Base-by-base conservation (phyloP, 1,140 invertebrate genomes). In the Protaetia brevitarsis region DNA sequence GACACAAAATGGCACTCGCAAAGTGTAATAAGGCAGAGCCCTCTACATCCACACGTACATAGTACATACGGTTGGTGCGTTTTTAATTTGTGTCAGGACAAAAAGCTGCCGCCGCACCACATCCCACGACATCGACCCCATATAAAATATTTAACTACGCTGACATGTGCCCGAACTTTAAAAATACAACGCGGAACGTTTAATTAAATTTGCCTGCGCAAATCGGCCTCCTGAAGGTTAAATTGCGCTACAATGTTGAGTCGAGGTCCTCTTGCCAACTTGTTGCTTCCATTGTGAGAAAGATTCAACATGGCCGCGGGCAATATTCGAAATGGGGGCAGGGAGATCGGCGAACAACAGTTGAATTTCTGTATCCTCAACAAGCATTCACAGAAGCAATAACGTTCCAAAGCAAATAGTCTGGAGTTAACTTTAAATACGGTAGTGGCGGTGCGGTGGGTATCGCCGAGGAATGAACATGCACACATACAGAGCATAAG, bases 251-350 rank as follows among this genome's bases (percentile, higher is more conserved):
- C 19, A 51, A 19, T 51, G 19, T 51, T 19, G 41, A 13, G 23
- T 45, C 3, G 41, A 45, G 41, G 16, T 19, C 41, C 41, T 19
- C 19, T 51, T 51, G 41, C 21, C 41, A 51, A 51, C 41, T 51
- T 51, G 41, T 51, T 51, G 41, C 41, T 51, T 51, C 41, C 41
- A 51, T 51, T 51, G 41, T 51, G 19, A n/a, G n/a, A 51, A 51
- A 51, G 41, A 51, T 51, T 51, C 41, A 51, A 51, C 41, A 51
- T 51, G 41, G 41, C 41, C 41, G 41, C 26, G 6, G 41, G 41
- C 41, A 26, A 51, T 8, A 51, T 51, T 51, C 41, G 21, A 51
- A 51, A 19, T 10, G 41, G 41, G 2, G 31, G 31, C 31, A 19
- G 41, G 41, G 41, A 51, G 19, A 23, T n/a, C n/a, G 11, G 41